Base-by-base conservation (phyloP, 2,888 invertebrate species). In the Bursaphelenchus okinawaensis region DNA sequence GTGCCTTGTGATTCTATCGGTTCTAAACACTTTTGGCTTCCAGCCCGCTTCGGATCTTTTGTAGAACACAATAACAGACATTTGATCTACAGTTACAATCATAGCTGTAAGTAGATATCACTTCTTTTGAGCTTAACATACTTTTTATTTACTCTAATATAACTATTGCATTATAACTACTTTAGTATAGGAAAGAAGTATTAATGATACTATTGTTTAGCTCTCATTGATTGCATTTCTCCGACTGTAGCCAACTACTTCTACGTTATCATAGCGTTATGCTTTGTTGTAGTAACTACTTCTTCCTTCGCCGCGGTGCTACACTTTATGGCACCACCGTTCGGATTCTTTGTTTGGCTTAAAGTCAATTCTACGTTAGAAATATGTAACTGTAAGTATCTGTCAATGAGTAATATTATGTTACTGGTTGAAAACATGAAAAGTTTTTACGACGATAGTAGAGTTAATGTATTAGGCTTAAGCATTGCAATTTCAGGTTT, bases 1-100 rank as follows among this genome's bases (percentile, higher is more conserved):
- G 85, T 96, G 95, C 23, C 68, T 68, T 64, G 77, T 75, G 56
- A 73, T 70, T 73, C 55, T 28, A 50, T 70, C 26, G 69, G 78
- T 0, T 71, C 76, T 19, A 68, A 66, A 23, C 69, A 74, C 50
- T 77, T 78, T 56, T 75, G 75, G 74, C 64, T 68, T 26, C 70
- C 74, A 1, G 71, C 75, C 12, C 66, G 68, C 9, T 76, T 76
- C 40, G 75, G 75, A 23, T 73, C 70, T 19, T 73, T 71, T 64
- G 52, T 69, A 40, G 75, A 75, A 27, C 55, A 62, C 16, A 72
- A 72, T n/a, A 67, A 68, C n/a, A 28, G 65, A 4, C 76, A 78
- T 55, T 66, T 73, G 20, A 71, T 71, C 4, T 78, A 74, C 61
- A 74, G 73, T 29, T 69, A 72, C 8, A 66, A 68, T 16, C 66